Evolutionary conservation across 2,113 vertebrate species (phyloP), one percentile per base, ranked within the genome.

Genomic region (Cyrtonyx montezumae): DNA sequence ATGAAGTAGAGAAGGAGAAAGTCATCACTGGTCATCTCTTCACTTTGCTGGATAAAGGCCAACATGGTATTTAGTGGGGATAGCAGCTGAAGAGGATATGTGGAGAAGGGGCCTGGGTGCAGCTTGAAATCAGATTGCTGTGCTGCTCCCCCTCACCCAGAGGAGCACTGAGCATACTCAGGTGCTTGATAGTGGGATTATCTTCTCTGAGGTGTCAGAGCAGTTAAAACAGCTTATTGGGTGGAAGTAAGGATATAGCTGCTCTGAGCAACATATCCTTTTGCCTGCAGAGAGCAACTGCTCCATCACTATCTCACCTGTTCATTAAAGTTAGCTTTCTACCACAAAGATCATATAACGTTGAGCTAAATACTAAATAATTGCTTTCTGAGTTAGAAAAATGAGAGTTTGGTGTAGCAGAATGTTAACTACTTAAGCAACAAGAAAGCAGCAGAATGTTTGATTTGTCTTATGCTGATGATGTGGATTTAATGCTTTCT

Each of bases 141-240:
- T 80, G 67, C 75, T 49, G 9, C 67, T 84, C 23, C 48, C 23
- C 15, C 53, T 65, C 22, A 18, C 15, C 1, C 0, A 69, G 67
- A 81, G 28, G 19, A 84, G 26, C 58, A 17, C 18, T 61, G 58
- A 65, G 62, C 70, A 62, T 43, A 71, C 36, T 32, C 30, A 56
- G 55, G 55, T 61, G 80, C 62, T 84, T 76, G 74, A 88, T 90
- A 78, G 88, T 3, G 21, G 23, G 66, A 37, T 75, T 91, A 59
- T 96, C 79, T 51, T 84, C 73, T 53, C 48, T 68, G 68, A 91
- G 78, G 45, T 59, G 70, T 84, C 73, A 83, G 67, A 84, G 49
- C 48, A 76, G 70, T 43, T 93, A 73, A 91, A 87, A 13, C 22
- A 51, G 43, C 30, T 79, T 69, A 18, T 28, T 88, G 67, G 14